Evolutionary conservation across 2,888 invertebrate genomes (phyloP), one percentile per base, ranked within the genome.

Genomic region (Apoda limacodes): DNA sequence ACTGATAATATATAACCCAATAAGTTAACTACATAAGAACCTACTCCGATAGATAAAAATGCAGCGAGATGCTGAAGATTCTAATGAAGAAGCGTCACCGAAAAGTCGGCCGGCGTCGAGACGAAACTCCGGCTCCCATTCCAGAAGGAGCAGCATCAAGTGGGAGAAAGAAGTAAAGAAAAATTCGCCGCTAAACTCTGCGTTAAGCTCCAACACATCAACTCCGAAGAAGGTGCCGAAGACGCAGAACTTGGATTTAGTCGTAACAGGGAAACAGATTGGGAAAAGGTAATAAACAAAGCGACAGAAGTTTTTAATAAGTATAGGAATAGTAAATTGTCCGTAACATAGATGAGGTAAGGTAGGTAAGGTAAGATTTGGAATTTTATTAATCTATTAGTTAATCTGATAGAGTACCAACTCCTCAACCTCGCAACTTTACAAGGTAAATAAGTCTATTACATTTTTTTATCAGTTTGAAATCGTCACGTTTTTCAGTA

Each of bases 191-290:
- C 24, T 43, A 1, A 45, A 31, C 37, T 45, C 55, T 0, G 45
- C 55, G 0, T 46, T 64, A 0, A 41, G 38, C 2, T 59, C 65
- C 0, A 47, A 45, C 2, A 55, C 46, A 4, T 58, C 56, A 0
- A 75, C 75, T 0, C 72, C 75, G 0, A 72, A 70, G 48, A 63
- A 55, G 22, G 41, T 41, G 0, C 44, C 30, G 0, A 68, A 63
- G 23, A 50, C 48, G 0, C 59, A 54, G 38, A 60, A 58, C 5
- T 39, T 65, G n/a, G 76, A 78, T 3, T 67, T 78, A 13, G 31
- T 67, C 2, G 69, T 78, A 0, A 75, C 75, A 0, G 78, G 78
- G 0, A 70, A 66, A 13, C 76, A 71, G 40, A 54, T 75, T 1
- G 34, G 60, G 6, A 75, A 64, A 34, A 69, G 61, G 74, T 74